phyloP scores from a whole-genome alignment of 2,888 invertebrate species.

The Athetis lepigone region DNA sequence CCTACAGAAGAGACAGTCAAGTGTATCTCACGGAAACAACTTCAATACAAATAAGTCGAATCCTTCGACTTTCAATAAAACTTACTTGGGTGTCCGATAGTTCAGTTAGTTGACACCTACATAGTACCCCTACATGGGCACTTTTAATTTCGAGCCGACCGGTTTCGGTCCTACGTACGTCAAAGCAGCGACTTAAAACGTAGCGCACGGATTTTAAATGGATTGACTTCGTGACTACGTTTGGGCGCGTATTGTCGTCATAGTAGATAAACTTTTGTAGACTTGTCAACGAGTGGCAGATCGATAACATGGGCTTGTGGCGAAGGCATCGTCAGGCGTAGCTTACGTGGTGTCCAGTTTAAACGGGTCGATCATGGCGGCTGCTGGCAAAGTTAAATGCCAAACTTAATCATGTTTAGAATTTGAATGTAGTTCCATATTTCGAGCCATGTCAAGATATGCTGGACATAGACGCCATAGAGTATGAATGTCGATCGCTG shows the following conservation, averaged over 20 bases:
- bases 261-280: constrained; percentile 50
- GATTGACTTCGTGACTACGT: constrained; percentile 48
- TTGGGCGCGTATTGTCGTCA: constrained; percentile 53
- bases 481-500: constrained; percentile 60
- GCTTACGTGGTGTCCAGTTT: constrained; percentile 6
- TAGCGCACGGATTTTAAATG: constrained; percentile 40
- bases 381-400: constrained; percentile 15
- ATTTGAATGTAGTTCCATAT: constrained; percentile 28
- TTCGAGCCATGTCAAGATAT: constrained; percentile 24
- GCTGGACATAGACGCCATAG: constrained; percentile 19
- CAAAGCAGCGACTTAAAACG: constrained; percentile 42
- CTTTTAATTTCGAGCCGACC: constrained; percentile 42
- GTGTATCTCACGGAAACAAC: constrained; percentile 10
- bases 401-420: constrained; percentile 2
- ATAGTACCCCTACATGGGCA: constrained; percentile 37
- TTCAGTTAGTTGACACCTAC: constrained; percentile 34
- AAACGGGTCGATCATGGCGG: neutral
- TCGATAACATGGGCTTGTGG: constrained; percentile 29
- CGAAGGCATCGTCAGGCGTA: constrained; percentile 12
- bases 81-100: constrained; percentile 12
- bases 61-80: constrained; percentile 24
- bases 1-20: neutral
- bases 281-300: constrained; percentile 42
- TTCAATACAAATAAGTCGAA: constrained; percentile 4
- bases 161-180: constrained; percentile 39